These are phyloP conservation scores for Peucedramus taeniatus DNA, from an alignment of 2,113 vertebrate species.

Conservation along the genomic window DNA sequence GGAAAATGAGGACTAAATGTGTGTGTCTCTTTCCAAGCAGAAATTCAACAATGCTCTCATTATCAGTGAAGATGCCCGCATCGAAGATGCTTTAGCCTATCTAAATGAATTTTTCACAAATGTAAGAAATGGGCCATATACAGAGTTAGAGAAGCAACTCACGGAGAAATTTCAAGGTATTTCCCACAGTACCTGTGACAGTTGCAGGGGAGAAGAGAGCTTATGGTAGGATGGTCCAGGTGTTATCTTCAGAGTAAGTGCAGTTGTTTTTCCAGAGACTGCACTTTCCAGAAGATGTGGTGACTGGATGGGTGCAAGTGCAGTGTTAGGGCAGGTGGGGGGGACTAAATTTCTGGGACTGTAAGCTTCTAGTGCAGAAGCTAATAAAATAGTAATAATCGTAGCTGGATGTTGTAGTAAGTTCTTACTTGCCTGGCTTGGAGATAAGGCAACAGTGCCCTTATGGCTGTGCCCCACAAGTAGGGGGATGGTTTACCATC, in stretches of 20 bases:
- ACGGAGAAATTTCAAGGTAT: slow-evolving; percentile 72
- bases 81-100: slow-evolving; percentile 74
- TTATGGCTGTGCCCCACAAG: neutral
- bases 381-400: neutral
- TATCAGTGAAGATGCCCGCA: slow-evolving; percentile 75
- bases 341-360: neutral
- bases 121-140: slow-evolving; percentile 63
- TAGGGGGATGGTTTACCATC: neutral
- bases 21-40: slow-evolving; percentile 46
- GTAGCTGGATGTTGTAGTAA: neutral
- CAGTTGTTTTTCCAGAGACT: neutral
- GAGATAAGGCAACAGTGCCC: neutral
- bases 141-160: slow-evolving; percentile 67
- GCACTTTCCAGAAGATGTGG: neutral
- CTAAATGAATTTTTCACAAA: slow-evolving; percentile 73
- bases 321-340: neutral
- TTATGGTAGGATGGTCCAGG: neutral
- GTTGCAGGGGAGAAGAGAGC: neutral
- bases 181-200: neutral
- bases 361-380: neutral
- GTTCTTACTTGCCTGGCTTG: neutral
- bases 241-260: neutral
- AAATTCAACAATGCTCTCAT: slow-evolving; percentile 79
- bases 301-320: neutral
- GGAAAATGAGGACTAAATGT: neutral